A percentile compares a stretch with the other conserved stretches of the same genome.
phyloP scores from a whole-genome alignment of 2,888 invertebrate species.

The Pedicia rivosa region DNA sequence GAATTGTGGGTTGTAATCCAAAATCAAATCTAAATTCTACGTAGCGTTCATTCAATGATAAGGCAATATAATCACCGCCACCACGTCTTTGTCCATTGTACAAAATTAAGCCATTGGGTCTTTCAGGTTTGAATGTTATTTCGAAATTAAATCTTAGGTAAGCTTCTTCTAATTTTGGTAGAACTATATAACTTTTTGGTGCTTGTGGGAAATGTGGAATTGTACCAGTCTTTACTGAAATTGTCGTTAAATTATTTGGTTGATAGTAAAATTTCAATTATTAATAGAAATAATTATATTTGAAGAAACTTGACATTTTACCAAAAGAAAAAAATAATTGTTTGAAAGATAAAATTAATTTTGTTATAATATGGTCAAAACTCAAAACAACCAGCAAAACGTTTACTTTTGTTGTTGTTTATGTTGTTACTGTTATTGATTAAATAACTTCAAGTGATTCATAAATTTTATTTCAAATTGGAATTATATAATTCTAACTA shows the following conservation, averaged over 20 bases:
- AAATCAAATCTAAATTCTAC: conserved; percentile 75
- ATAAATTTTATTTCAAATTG: no score
- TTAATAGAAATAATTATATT: no score
- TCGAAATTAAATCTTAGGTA: conserved; percentile 73
- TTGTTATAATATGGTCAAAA: no score
- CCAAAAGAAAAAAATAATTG: no score
- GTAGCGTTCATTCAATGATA: conserved; percentile 51
- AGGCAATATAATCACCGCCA: conserved; percentile 68
- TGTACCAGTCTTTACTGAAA: conserved; percentile 64
- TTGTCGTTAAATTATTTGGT: conserved; percentile 51
- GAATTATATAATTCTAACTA: no score
- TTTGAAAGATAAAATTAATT: no score
- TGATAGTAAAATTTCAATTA: no score
- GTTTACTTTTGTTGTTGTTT: no score
- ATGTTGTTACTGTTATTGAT: no score
- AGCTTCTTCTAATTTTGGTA: conserved; percentile 62
- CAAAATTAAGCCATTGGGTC: conserved; percentile 48
- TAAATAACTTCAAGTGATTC: no score
- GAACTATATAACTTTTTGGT: conserved; percentile 59
- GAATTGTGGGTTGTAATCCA: conserved; percentile 56
- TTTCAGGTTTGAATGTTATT: conserved; percentile 77
- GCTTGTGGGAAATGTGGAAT: conserved; percentile 76
- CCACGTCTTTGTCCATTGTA: conserved; percentile 63
- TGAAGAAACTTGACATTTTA: no score
- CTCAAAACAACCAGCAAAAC: no score